A percentile compares a stretch with the other conserved stretches of the same genome.
Conservation (phyloP, 2,797 vertebrate genomes). For the Anguilla obscura region DNA sequence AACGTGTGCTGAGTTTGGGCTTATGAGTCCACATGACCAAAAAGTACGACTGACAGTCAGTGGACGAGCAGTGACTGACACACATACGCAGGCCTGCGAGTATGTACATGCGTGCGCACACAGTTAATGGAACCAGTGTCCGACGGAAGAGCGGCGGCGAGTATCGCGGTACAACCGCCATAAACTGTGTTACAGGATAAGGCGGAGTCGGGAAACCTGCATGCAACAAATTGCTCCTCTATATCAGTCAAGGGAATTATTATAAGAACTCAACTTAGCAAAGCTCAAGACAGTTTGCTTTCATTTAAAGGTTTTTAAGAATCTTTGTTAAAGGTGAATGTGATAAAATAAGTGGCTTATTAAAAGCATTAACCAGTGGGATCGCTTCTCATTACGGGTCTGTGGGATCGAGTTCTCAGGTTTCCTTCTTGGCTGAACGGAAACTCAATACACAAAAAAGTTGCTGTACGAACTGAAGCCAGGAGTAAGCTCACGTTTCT, state of each 20-base stretch:
- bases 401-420: constrained; percentile 10
- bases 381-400: background rate
- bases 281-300: constrained; percentile 4
- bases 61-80: background rate
- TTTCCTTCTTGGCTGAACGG: constrained; percentile 20
- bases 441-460: constrained; percentile 20
- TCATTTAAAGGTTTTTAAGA: constrained; percentile 17
- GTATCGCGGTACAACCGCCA: background rate
- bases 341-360: constrained; percentile 37
- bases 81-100: background rate
- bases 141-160: background rate
- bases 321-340: constrained; percentile 27
- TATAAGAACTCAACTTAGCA: constrained; percentile 16
- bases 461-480: background rate
- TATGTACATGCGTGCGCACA: background rate
- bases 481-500: background rate
- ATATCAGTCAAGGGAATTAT: constrained; percentile 28
- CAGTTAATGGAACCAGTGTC: background rate
- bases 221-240: constrained; percentile 36
- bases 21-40: background rate
- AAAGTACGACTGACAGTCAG: background rate
- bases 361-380: constrained; percentile 22
- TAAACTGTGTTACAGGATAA: background rate
- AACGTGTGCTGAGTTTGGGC: background rate
- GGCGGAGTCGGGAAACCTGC: background rate